phyloP scores from a whole-genome alignment of 1,140 invertebrate genomes.

The Panulirus ornatus region DNA sequence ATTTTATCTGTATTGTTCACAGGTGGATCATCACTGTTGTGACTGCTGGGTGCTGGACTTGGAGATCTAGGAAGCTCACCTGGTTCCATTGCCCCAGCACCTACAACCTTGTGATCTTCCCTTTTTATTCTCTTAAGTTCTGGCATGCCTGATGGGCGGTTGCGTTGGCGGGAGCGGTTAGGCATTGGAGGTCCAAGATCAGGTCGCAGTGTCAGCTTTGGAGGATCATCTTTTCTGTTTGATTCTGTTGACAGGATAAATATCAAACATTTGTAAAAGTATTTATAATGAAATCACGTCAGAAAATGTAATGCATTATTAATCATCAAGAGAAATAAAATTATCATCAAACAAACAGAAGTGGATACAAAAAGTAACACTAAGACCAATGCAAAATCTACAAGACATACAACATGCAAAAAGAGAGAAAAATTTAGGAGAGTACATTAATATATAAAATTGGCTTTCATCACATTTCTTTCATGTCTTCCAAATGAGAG shows the following conservation, averaged over 20 bases:
- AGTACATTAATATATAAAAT: too few relatives aligned
- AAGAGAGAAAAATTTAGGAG: too few relatives aligned
- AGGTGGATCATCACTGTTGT: conserved; percentile 61
- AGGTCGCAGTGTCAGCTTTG: conserved; percentile 69
- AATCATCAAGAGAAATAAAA: too few relatives aligned
- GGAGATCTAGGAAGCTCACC: conserved; percentile 60
- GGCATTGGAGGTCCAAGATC: conserved; percentile 46
- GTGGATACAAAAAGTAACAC: too few relatives aligned
- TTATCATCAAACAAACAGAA: too few relatives aligned
- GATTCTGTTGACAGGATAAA: conserved; percentile 49
- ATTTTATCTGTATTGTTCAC: conserved; percentile 54
- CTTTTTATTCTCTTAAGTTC: conserved; percentile 65
- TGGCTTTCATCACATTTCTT: too few relatives aligned
- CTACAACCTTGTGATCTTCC: conserved; percentile 36
- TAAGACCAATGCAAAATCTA: too few relatives aligned
- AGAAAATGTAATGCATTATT: background rate
- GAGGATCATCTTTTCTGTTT: conserved; percentile 67
- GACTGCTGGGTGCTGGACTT: conserved; percentile 54
- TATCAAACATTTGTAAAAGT: too few relatives aligned
- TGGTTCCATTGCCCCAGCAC: conserved; percentile 37
- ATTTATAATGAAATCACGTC: background rate
- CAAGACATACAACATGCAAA: too few relatives aligned
- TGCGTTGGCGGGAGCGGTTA: conserved; percentile 39
- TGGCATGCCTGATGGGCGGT: conserved; percentile 55
- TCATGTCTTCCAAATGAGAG: too few relatives aligned